Conservation (phyloP, 2,888 invertebrate species). For the Machimus rusticus region DNA sequence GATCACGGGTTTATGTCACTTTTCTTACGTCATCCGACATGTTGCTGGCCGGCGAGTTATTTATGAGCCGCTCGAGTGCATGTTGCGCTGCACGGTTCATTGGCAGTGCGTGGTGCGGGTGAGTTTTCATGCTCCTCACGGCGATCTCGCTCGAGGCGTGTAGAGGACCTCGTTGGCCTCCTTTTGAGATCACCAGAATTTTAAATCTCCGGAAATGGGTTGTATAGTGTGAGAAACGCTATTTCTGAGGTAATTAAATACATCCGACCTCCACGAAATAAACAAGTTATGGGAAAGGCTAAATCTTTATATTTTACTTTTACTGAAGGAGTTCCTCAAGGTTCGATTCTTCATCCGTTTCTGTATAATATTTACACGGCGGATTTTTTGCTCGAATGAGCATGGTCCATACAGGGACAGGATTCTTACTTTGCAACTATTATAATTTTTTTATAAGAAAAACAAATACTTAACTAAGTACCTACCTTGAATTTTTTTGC, state of each 20-base stretch:
- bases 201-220: neutral
- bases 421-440: too few relatives aligned
- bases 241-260: neutral
- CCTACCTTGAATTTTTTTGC: too few relatives aligned
- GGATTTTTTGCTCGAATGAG: too few relatives aligned
- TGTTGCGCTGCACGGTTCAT: conserved; percentile 36
- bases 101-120: conserved; percentile 31
- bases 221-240: neutral
- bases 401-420: too few relatives aligned
- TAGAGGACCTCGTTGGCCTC: neutral
- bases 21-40: conserved; percentile 20
- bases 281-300: neutral
- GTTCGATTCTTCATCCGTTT: too few relatives aligned
- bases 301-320: too few relatives aligned
- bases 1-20: neutral
- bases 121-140: neutral
- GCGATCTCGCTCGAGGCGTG: neutral
- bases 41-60: conserved; percentile 23
- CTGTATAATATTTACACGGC: too few relatives aligned
- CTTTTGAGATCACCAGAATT: neutral
- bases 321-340: too few relatives aligned
- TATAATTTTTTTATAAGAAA: too few relatives aligned
- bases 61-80: conserved; percentile 30
- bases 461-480: too few relatives aligned
- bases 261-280: neutral